Base-by-base conservation (phyloP, 2,113 vertebrate genomes). In the Hypanus sabinus region DNA sequence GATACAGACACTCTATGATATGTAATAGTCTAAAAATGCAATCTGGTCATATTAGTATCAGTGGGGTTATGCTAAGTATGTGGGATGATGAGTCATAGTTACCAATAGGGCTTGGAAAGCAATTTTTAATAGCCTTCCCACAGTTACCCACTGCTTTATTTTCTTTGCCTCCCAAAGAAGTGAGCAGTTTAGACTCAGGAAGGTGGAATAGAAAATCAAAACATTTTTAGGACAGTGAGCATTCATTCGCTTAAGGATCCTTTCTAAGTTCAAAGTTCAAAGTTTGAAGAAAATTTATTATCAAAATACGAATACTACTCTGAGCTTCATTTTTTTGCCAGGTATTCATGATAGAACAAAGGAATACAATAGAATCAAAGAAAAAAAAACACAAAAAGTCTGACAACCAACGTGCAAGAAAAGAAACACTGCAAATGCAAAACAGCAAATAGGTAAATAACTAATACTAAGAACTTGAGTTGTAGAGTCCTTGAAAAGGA, bases 21-120 rank as follows among this genome's bases (percentile, higher is more conserved):
- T 85, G 46, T 85, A 85, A 85, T 24, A 14, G 81, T 57, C 81
- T 85, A 57, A 85, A 85, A 57, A 85, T 85, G 81, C 55, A 60
- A 60, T 57, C 81, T 85, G 55, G 81, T 57, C 6, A 85, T 4
- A 57, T 55, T 85, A 57, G 46, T 55, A 11, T 57, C 10, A 12
- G 30, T 85, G 46, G 81, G 81, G 46, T 85, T 83, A 55, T 36
- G 38, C 9, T 83, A 83, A 80, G 38, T 46, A 83, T 83, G 80
- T 55, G 2, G 55, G n/a, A 46, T 85, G 46, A 85, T 85, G 46
- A 5, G 81, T 85, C 81, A 85, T 57, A 30, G 46, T 24, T 57
- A 60, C 24, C 24, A 24, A 11, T 85, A 46, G 81, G 22, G 57
- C 46, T 57, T 57, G 55, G 81, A 85, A 85, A 60, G 46, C 22